Evolutionary conservation across 2,113 vertebrate species (phyloP), one percentile per base, ranked within the genome.

Genomic region (Ceyx melanurus): DNA sequence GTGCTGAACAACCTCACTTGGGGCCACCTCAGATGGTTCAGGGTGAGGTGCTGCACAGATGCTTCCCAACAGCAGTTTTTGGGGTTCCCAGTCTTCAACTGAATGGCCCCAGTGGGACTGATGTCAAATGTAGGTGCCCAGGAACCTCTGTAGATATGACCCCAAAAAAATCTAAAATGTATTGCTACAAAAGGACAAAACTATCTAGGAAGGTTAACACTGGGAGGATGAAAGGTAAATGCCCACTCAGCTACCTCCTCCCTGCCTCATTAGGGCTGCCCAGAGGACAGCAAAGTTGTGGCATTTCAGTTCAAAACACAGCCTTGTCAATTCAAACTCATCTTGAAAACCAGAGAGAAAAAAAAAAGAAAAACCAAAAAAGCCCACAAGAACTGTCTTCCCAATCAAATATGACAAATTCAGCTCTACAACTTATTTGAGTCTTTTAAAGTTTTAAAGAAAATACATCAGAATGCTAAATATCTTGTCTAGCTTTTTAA

Each of bases 351-450:
- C 79, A 83, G 56, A 92, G 11, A 58, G 77, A 82, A 65, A 62
- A 40, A 72, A 92, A 80, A 83, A 62, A 40, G 67, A 92, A 80
- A 83, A 71, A 18, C 19, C 23, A 68, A 66, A 54, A 21, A 72
- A 29, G 21, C 42, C 37, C 72, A 62, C 23, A 33, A 33, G 74
- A 82, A 73, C 60, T 85, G 61, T 90, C 94, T 92, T 77, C 79
- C 88, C 92, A 95, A 95, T 82, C 82, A 96, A 96, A 88, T 37
- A 71, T 3, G 11, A 78, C 76, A 92, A 95, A 92, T 53, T 72
- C 85, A 81, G 50, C 54, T 35, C 67, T 66, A 78, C 92, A 93
- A 94, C 31, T n/a, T 82, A 91, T 89, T 95, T 92, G 85, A 81
- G 61, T 51, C 83, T 62, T 82, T 88, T 81, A 61, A 88, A 35